phyloP scores from a whole-genome alignment of 2,888 invertebrate genomes.

The Acanthosepion pharaonis region DNA sequence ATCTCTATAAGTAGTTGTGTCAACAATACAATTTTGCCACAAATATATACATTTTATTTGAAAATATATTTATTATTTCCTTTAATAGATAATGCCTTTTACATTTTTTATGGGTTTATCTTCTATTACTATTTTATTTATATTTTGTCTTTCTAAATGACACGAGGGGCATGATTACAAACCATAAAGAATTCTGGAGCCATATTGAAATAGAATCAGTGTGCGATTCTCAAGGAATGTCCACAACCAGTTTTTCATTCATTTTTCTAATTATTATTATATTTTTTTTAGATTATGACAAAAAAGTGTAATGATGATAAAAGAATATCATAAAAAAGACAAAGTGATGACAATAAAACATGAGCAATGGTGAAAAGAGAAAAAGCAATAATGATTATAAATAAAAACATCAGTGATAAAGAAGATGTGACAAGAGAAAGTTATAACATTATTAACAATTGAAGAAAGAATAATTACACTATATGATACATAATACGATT shows the following conservation, averaged over 20 bases:
- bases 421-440: background rate
- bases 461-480: background rate
- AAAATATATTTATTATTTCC: background rate
- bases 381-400: background rate
- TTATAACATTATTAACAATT: background rate
- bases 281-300: background rate
- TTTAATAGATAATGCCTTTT: background rate
- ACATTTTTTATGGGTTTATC: background rate
- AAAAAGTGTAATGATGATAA: background rate
- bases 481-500: background rate
- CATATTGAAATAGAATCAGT: background rate
- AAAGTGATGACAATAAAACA: background rate
- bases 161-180: background rate
- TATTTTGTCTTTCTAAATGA: background rate
- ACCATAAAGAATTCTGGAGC: background rate
- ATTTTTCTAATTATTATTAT: background rate
- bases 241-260: background rate
- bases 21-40: background rate
- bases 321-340: background rate
- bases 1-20: background rate
- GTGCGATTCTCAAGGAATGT: background rate
- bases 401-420: background rate
- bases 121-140: background rate
- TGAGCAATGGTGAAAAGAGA: background rate
- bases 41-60: background rate